These are phyloP conservation scores for Lottia gigantea DNA, from an alignment of 2,888 invertebrate species.

Conservation along the genomic window DNA sequence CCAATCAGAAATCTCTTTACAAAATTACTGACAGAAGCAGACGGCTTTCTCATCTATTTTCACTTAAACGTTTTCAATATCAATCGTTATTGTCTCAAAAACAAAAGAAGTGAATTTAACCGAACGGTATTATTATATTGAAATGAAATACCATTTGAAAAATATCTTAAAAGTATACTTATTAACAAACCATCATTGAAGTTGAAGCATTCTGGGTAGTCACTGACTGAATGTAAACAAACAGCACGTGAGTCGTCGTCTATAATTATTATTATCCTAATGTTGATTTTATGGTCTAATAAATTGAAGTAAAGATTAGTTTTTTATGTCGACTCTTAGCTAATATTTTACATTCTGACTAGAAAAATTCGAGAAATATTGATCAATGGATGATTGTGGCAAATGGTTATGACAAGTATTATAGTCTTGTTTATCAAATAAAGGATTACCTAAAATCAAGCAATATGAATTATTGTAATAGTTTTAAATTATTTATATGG, in stretches of 20 bases:
- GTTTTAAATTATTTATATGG: too few species aligned
- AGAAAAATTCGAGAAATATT: background rate
- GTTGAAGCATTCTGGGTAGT: too few species aligned
- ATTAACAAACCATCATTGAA: too few species aligned
- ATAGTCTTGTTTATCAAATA: background rate
- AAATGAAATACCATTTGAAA: too few species aligned
- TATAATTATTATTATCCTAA: background rate
- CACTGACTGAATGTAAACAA: background rate
- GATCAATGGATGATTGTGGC: conserved; percentile 4
- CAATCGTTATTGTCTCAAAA: background rate
- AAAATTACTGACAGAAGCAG: conserved; percentile 11
- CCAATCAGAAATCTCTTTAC: background rate
- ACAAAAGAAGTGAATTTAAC: background rate
- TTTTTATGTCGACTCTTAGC: conserved; percentile 1
- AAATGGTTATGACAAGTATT: background rate
- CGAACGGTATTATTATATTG: too few species aligned
- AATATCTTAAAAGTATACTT: too few species aligned
- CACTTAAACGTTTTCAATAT: background rate
- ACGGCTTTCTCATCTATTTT: conserved; percentile 8
- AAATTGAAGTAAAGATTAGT: background rate
- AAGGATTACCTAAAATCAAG: background rate
- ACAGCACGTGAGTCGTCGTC: conserved; percentile 1
- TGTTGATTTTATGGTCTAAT: conserved; percentile 11
- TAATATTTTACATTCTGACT: background rate
- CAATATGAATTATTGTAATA: too few species aligned